Percentiles rank a stretch among this genome's conserved stretches.
phyloP scores from a whole-genome alignment of 2,113 vertebrate species.

The Sialia sialis region DNA sequence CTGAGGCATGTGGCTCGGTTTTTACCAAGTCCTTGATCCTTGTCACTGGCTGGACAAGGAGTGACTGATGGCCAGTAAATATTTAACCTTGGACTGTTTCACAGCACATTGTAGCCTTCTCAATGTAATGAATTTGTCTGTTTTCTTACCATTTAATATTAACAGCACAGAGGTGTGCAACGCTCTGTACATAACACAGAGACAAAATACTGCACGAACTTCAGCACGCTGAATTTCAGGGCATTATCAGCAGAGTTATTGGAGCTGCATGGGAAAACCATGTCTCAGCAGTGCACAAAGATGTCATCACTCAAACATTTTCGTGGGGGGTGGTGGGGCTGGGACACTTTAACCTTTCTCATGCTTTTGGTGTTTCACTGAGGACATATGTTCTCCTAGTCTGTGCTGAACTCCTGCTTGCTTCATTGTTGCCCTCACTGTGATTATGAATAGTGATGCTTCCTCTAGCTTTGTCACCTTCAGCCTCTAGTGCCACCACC shows the following conservation, averaged over 20 bases:
- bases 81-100: slow-evolving; percentile 22
- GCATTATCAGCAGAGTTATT: background rate
- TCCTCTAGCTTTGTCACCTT: accelerated
- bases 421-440: accelerated
- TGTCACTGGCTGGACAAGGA: background rate
- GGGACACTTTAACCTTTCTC: background rate
- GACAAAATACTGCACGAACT: background rate
- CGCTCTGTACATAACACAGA: background rate
- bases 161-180: background rate
- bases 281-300: background rate
- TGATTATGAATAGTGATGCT: background rate
- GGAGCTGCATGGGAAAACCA: background rate
- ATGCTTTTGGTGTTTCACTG: background rate
- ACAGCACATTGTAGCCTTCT: background rate
- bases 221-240: background rate
- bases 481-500: background rate
- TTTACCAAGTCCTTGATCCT: background rate
- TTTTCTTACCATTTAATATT: slow-evolving; percentile 39
- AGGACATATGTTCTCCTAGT: background rate
- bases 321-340: accelerated
- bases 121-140: background rate
- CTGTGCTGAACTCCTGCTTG: background rate
- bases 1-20: background rate
- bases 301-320: background rate
- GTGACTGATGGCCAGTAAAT: slow-evolving; percentile 16